phyloP scores from a whole-genome alignment of 1,140 invertebrate genomes.

The Agraylea sexmaculata region DNA sequence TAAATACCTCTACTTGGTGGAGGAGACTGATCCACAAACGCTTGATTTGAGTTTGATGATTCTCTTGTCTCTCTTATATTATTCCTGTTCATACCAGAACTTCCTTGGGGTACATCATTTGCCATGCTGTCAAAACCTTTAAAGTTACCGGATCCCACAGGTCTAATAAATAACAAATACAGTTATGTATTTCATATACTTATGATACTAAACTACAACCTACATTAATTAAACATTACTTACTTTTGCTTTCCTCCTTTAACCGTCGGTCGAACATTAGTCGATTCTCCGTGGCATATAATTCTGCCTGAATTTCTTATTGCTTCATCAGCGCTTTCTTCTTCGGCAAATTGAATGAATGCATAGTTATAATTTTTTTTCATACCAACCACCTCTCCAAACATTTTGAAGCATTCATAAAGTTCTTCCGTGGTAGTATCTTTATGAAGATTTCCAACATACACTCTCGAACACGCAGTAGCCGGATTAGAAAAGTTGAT shows the following conservation, averaged over 20 bases:
- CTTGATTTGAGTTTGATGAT: background rate
- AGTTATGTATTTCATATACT: background rate
- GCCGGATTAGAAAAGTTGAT: too few relatives aligned
- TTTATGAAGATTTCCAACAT: constrained; percentile 50
- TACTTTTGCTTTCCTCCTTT: constrained; percentile 5
- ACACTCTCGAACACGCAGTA: constrained; percentile 46
- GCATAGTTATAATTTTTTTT: constrained; percentile 11
- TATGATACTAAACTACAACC: background rate
- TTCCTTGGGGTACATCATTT: too few relatives aligned
- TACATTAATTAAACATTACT: constrained; percentile 1
- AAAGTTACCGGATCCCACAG: too few relatives aligned
- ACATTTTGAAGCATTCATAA: constrained; percentile 48
- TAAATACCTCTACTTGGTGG: constrained; percentile 3
- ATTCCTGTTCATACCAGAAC: too few relatives aligned
- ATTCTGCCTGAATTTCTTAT: constrained; percentile 12
- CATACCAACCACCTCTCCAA: constrained; percentile 51
- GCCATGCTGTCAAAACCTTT: too few relatives aligned
- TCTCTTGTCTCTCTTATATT: too few relatives aligned
- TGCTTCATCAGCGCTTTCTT: constrained; percentile 14
- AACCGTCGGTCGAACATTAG: constrained; percentile 9
- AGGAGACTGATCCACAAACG: constrained; percentile 8
- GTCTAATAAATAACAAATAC: too few relatives aligned
- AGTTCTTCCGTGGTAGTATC: constrained; percentile 44
- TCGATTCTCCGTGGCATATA: constrained; percentile 7
- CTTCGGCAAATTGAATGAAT: constrained; percentile 14